Conservation (phyloP, 2,797 vertebrate species). For the Meda fulgida region DNA sequence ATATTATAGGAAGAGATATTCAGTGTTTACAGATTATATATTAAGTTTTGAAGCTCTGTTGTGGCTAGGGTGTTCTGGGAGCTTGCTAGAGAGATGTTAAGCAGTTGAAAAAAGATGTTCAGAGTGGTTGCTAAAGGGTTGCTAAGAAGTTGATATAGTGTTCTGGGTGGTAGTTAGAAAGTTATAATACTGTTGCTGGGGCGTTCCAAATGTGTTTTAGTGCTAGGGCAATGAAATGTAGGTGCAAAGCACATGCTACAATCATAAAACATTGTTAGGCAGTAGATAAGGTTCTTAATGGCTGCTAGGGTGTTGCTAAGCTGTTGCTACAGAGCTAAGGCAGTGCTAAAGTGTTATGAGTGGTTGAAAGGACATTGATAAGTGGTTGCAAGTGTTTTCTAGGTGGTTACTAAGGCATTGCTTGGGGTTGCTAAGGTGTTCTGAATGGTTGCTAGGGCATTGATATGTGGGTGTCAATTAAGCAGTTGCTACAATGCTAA, state of each 20-base stretch:
- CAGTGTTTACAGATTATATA: background rate
- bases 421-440: background rate
- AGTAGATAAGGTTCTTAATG: rapidly evolving
- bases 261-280: background rate
- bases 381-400: no score
- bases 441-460: no score
- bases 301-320: background rate
- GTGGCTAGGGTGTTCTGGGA: background rate
- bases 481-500: background rate
- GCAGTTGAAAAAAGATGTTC: background rate
- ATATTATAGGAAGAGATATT: background rate
- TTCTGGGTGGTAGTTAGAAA: background rate
- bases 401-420: no score
- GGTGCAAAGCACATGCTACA: background rate
- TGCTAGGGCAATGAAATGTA: background rate
- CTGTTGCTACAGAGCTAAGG: background rate
- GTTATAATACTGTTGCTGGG: background rate
- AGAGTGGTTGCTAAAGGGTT: background rate
- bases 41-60: background rate
- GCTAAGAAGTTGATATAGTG: background rate
- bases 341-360: background rate
- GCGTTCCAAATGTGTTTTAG: background rate
- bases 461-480: background rate
- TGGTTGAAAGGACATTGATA: background rate
- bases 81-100: background rate